These are phyloP conservation scores for Agrilus planipennis DNA, from an alignment of 1,140 invertebrate genomes.

Conservation along the genomic window DNA sequence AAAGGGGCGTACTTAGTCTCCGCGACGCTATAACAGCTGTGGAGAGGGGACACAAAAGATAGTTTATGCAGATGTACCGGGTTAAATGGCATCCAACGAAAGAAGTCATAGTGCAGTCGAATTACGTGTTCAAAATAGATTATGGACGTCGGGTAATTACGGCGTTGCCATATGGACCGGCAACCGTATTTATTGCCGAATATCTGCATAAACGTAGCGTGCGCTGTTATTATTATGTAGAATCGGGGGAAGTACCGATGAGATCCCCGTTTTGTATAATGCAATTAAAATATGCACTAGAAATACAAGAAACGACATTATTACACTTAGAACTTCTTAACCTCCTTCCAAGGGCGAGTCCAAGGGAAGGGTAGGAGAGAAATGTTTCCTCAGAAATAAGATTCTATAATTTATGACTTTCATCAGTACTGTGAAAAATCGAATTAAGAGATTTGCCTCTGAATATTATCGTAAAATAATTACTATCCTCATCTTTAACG, in stretches of 20 bases:
- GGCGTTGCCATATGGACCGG: conserved; percentile 26
- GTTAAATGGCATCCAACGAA: conserved; percentile 23
- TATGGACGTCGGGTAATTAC: conserved; percentile 32
- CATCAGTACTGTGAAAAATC: too few relatives aligned
- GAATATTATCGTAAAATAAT: too few relatives aligned
- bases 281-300: too few relatives aligned
- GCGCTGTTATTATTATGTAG: too few relatives aligned
- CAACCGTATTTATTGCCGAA: conserved; percentile 18
- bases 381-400: too few relatives aligned
- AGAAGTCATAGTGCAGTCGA: conserved; percentile 32
- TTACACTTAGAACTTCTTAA: neutral
- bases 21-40: conserved; percentile 14
- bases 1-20: conserved; percentile 10
- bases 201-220: too few relatives aligned
- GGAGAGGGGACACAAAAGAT: conserved; percentile 20
- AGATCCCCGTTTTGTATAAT: too few relatives aligned
- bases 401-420: too few relatives aligned
- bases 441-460: too few relatives aligned
- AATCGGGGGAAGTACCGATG: too few relatives aligned
- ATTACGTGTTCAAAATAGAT: conserved; percentile 33
- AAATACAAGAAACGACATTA: neutral
- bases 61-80: conserved; percentile 26
- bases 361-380: too few relatives aligned
- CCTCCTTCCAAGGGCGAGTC: neutral
- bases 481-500: too few relatives aligned